Percentiles rank a stretch among this genome's conserved stretches.
These are phyloP conservation scores for Calycopis cecrops DNA, from an alignment of 1,140 invertebrate species.

Conservation along the genomic window DNA sequence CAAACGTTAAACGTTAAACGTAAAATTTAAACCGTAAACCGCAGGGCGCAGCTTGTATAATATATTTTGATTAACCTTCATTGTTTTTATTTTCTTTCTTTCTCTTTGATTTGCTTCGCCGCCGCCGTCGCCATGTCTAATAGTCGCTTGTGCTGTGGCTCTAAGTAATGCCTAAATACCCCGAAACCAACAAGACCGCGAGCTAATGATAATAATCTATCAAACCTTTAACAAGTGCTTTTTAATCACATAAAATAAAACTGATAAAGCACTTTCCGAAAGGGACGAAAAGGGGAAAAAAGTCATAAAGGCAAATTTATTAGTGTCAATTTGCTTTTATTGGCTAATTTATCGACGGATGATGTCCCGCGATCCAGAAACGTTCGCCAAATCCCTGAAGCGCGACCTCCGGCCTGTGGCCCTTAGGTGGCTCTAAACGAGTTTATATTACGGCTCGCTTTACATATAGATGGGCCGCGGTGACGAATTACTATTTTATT, in stretches of 20 bases:
- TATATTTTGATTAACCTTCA: too few relatives aligned
- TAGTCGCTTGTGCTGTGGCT: too few relatives aligned
- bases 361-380: conserved; percentile 38
- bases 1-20: too few relatives aligned
- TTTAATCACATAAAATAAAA: conserved; percentile 22
- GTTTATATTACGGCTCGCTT: conserved; percentile 52
- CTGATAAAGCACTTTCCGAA: conserved; percentile 32
- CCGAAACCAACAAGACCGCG: too few relatives aligned
- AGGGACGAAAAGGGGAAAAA: conserved; percentile 41
- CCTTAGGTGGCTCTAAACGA: conserved; percentile 35
- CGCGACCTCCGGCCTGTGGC: conserved; percentile 27
- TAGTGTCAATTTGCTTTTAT: conserved; percentile 68
- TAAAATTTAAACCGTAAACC: too few relatives aligned
- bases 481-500: conserved; percentile 33
- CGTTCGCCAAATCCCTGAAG: conserved; percentile 53
- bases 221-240: background rate
- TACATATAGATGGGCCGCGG: conserved; percentile 54
- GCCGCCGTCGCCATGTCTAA: too few relatives aligned
- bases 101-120: too few relatives aligned
- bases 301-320: conserved; percentile 62
- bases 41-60: too few relatives aligned
- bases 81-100: too few relatives aligned
- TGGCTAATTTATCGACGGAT: conserved; percentile 63
- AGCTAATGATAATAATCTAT: too few relatives aligned
- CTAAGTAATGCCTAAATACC: too few relatives aligned